Percentiles rank a stretch among this genome's conserved stretches.
These are phyloP conservation scores for Collichthys lucidus DNA, from an alignment of 2,113 vertebrate genomes.

Conservation along the genomic window DNA sequence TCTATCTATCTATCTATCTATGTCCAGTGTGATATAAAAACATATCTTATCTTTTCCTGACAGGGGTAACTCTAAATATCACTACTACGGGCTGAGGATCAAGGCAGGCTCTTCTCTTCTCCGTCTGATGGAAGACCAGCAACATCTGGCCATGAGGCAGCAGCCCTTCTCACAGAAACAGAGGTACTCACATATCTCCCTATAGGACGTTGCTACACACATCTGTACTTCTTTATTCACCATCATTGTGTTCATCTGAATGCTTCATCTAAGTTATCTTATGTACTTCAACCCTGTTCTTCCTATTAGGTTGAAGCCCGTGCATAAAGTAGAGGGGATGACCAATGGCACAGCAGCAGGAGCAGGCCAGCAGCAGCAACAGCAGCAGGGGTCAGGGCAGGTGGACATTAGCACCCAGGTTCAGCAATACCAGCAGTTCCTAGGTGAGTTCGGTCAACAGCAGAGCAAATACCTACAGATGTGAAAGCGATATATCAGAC, in stretches of 20 bases:
- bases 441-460: slow-evolving; percentile 83
- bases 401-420: slow-evolving; percentile 95
- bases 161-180: slow-evolving; percentile 96
- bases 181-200: slow-evolving; percentile 79
- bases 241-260: slow-evolving; percentile 1
- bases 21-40: not conserved
- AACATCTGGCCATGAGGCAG: slow-evolving; percentile 94
- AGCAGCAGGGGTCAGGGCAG: slow-evolving; percentile 86
- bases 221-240: not conserved
- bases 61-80: slow-evolving; percentile 96
- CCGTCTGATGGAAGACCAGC: slow-evolving; percentile 94
- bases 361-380: slow-evolving; percentile 84
- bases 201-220: not conserved
- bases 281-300: not conserved
- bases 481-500: not conserved
- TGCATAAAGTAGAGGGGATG: slow-evolving; percentile 95
- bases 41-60: slow-evolving; percentile 6
- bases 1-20: too few species aligned
- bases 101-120: slow-evolving; percentile 93
- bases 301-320: slow-evolving; percentile 88
- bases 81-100: slow-evolving; percentile 95
- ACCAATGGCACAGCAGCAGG: slow-evolving; percentile 90
- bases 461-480: not conserved
- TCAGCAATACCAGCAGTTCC: slow-evolving; percentile 95
- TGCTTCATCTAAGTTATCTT: not conserved